Evolutionary conservation across 2,888 invertebrate species (phyloP).

Genomic region (Agrotis clavis): DNA sequence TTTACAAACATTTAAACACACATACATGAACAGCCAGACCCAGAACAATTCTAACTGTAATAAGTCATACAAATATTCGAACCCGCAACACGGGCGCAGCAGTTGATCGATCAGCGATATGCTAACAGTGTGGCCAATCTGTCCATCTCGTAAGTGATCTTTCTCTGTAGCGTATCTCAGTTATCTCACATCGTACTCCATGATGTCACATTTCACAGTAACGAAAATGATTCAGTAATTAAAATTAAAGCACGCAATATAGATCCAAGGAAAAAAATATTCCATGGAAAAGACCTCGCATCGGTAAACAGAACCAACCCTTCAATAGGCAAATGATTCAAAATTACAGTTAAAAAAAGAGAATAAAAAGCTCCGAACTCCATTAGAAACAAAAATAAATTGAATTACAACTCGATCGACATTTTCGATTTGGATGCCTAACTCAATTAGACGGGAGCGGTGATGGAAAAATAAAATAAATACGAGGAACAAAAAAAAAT

Average conservation of each 20-base stretch:
- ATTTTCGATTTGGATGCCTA: constrained; percentile 91
- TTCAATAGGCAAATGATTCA: constrained; percentile 83
- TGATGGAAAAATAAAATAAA: constrained; percentile 91
- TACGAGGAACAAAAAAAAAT: constrained; percentile 89
- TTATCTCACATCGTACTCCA: too few species aligned
- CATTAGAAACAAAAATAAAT: constrained; percentile 92
- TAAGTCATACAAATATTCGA: too few species aligned
- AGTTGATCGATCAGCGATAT: too few species aligned
- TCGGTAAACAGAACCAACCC: constrained; percentile 76
- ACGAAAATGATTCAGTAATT: neutral
- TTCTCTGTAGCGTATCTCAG: too few species aligned
- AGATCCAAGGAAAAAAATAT: constrained; percentile 63
- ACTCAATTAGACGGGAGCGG: constrained; percentile 90
- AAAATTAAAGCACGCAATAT: constrained; percentile 25
- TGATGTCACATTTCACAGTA: too few species aligned
- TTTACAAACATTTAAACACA: too few species aligned
- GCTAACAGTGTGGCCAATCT: too few species aligned
- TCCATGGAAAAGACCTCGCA: constrained; percentile 68
- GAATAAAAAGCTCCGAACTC: constrained; percentile 86
- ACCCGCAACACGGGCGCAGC: too few species aligned
- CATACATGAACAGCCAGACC: too few species aligned
- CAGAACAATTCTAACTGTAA: too few species aligned
- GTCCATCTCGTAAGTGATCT: too few species aligned
- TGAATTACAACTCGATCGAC: constrained; percentile 91
- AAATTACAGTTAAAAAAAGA: constrained; percentile 86